These are phyloP conservation scores for Pediacus dermestoides DNA, from an alignment of 2,888 invertebrate genomes.

Conservation along the genomic window DNA sequence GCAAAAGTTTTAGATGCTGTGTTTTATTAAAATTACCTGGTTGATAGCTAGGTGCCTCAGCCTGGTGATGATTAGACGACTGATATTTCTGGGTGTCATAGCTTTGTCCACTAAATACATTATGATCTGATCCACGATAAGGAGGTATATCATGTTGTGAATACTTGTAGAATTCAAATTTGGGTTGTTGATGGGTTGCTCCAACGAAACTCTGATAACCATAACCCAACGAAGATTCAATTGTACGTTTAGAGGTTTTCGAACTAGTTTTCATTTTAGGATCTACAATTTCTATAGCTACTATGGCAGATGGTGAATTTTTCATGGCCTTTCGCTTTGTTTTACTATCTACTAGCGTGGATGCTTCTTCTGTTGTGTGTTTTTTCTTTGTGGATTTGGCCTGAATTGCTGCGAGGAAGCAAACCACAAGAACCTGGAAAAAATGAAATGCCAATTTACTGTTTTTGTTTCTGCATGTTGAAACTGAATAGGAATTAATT, in stretches of 20 bases:
- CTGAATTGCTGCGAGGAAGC: neutral
- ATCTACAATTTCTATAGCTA: conserved; percentile 62
- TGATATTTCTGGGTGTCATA: neutral
- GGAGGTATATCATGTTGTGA: conserved; percentile 63
- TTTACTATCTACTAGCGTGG: neutral
- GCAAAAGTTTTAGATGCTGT: conserved; percentile 1
- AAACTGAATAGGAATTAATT: no score
- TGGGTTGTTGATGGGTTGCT: conserved; percentile 48
- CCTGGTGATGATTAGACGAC: neutral
- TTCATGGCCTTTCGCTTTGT: conserved; percentile 1
- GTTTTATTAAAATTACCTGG: conserved; percentile 3
- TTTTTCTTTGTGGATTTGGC: conserved; percentile 1
- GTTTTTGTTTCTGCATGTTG: no score
- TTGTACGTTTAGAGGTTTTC: conserved; percentile 64
- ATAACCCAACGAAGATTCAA: conserved; percentile 70
- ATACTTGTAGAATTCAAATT: conserved; percentile 67
- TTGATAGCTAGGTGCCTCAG: conserved; percentile 3
- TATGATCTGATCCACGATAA: conserved; percentile 22
- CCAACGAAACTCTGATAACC: conserved; percentile 56
- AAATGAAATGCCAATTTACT: no score
- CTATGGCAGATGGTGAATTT: conserved; percentile 52
- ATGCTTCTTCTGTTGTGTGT: neutral
- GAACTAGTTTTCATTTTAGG: conserved; percentile 47
- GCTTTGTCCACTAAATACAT: neutral
- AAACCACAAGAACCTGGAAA: no score